Percentiles rank a stretch among this genome's conserved stretches.
Evolutionary conservation across 2,888 invertebrate species (phyloP).

Genomic region (Spilarctia lutea): DNA sequence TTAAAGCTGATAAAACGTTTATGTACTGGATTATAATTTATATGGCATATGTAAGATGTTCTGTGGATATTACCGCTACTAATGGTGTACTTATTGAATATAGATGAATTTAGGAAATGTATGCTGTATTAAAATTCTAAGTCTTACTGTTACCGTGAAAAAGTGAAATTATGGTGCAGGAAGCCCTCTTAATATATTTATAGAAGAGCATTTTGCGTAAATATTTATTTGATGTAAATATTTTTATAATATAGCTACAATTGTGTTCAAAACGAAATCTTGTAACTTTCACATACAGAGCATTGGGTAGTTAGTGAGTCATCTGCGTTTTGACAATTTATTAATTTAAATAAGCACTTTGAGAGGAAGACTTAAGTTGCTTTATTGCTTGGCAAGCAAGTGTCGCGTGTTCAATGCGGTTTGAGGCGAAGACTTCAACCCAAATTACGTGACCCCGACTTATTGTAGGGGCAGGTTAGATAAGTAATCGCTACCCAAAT

Average conservation of each 20-base stretch:
- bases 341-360: conserved; percentile 41
- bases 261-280: neutral
- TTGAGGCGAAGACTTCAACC: conserved; percentile 25
- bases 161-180: no score
- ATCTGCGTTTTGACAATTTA: conserved; percentile 33
- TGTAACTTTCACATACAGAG: conserved; percentile 36
- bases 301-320: conserved; percentile 44
- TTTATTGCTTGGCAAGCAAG: conserved; percentile 34
- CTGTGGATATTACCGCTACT: no score
- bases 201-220: no score
- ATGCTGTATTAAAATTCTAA: no score
- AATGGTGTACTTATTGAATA: no score
- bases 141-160: no score
- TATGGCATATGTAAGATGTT: neutral
- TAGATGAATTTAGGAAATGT: no score
- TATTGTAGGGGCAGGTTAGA: conserved; percentile 31
- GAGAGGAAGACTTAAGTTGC: conserved; percentile 25
- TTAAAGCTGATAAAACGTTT: neutral
- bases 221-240: no score
- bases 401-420: conserved; percentile 35
- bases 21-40: neutral
- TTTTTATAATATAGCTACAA: neutral
- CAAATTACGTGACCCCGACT: conserved; percentile 37
- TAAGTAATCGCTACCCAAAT: conserved; percentile 37
- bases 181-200: no score